Conservation (phyloP, 1,140 invertebrate genomes). For the Artemia franciscana region DNA sequence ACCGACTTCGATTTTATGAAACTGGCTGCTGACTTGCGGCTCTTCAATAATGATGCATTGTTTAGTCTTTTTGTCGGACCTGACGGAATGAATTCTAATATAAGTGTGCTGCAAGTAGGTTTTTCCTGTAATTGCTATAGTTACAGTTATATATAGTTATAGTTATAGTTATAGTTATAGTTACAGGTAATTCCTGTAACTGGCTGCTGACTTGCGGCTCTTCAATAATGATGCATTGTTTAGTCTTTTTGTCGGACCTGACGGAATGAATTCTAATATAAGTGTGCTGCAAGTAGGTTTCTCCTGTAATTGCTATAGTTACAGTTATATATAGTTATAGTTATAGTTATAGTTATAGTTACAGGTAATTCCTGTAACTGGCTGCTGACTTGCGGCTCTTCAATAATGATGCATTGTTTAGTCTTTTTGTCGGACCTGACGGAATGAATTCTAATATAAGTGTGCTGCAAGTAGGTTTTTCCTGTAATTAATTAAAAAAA, state of each 20-base stretch:
- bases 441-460: constrained; percentile 79
- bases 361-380: no score
- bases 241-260: constrained; percentile 59
- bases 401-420: constrained; percentile 59
- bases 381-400: constrained; percentile 48
- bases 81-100: constrained; percentile 64
- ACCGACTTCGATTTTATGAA: constrained; percentile 45
- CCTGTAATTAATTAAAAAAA: no score
- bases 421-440: constrained; percentile 64
- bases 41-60: constrained; percentile 60
- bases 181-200: no score
- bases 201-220: constrained; percentile 45
- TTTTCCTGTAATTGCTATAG: neutral
- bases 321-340: no score
- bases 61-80: constrained; percentile 63
- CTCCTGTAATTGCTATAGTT: no score
- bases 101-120: constrained; percentile 55
- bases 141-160: no score
- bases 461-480: no score
- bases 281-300: no score
- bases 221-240: constrained; percentile 64
- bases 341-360: no score
- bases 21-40: constrained; percentile 42
- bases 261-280: constrained; percentile 78
- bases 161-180: no score